phyloP scores from a whole-genome alignment of 2,888 invertebrate genomes.

The Eugnorisma glareosa region DNA sequence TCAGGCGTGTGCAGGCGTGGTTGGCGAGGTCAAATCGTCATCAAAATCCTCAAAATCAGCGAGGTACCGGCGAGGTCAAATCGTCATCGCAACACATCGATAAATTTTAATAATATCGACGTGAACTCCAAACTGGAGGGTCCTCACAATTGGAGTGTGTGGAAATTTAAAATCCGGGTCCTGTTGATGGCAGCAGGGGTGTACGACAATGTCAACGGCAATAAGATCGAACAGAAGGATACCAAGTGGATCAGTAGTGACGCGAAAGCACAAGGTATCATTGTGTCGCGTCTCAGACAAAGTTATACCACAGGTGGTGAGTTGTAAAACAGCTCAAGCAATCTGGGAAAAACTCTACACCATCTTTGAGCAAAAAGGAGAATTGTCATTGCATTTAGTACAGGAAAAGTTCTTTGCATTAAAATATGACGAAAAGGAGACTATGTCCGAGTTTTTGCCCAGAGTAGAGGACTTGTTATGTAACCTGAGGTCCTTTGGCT shows the following conservation, averaged over 20 bases:
- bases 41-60: not conserved
- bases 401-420: too few relatives aligned
- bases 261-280: too few relatives aligned
- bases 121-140: not conserved
- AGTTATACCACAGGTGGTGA: not conserved
- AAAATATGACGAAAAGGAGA: too few relatives aligned
- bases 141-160: slow-evolving; percentile 18
- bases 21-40: too few relatives aligned
- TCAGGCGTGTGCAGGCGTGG: not conserved
- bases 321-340: too few relatives aligned
- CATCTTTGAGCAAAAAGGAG: too few relatives aligned
- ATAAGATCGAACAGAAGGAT: not conserved
- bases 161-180: slow-evolving; percentile 2
- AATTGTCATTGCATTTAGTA: too few relatives aligned
- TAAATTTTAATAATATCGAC: not conserved
- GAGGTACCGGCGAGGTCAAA: not conserved
- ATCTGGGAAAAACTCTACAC: too few relatives aligned
- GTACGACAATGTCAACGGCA: not conserved
- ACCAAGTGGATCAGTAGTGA: too few relatives aligned
- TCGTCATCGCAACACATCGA: not conserved
- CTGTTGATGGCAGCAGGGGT: not conserved
- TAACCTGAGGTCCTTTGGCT: too few relatives aligned
- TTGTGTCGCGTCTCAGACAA: not conserved
- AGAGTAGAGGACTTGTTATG: too few relatives aligned
- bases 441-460: too few relatives aligned